phyloP scores from a whole-genome alignment of 1,140 invertebrate genomes.

The Polypedilum pembai region DNA sequence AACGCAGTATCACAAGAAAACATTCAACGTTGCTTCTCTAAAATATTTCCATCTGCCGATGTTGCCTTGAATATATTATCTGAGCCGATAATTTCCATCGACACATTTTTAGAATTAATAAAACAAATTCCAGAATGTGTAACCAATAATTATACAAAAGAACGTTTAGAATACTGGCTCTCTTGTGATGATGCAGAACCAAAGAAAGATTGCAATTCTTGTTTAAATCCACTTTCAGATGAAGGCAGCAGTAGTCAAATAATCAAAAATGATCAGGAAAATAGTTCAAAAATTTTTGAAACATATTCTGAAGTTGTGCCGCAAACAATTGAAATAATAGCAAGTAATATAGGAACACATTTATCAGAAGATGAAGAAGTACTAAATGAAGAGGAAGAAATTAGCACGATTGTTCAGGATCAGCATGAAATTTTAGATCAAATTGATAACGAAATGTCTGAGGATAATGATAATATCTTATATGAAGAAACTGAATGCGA shows the following conservation, averaged over 20 bases:
- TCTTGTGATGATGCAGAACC: neutral
- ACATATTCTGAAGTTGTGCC: neutral
- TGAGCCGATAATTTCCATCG: neutral
- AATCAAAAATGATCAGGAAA: neutral
- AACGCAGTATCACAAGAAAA: neutral
- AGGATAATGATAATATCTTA: neutral
- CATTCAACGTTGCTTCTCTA: neutral
- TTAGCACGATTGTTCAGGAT: neutral
- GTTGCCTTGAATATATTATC: neutral
- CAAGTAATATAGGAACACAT: neutral
- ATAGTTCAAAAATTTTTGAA: neutral
- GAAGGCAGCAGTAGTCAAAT: neutral
- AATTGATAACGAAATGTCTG: neutral
- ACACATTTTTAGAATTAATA: neutral
- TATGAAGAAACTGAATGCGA: conserved; percentile 11
- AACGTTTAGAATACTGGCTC: neutral
- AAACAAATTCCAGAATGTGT: conserved; percentile 1
- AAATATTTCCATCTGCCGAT: neutral
- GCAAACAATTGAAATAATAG: neutral
- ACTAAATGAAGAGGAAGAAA: neutral
- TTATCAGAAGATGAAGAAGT: neutral
- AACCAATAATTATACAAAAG: neutral
- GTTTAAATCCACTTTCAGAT: neutral
- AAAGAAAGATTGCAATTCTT: neutral
- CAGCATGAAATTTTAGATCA: neutral